Evolutionary conservation across 2,797 vertebrate species (phyloP).

Genomic region (Scolopax rusticola): DNA sequence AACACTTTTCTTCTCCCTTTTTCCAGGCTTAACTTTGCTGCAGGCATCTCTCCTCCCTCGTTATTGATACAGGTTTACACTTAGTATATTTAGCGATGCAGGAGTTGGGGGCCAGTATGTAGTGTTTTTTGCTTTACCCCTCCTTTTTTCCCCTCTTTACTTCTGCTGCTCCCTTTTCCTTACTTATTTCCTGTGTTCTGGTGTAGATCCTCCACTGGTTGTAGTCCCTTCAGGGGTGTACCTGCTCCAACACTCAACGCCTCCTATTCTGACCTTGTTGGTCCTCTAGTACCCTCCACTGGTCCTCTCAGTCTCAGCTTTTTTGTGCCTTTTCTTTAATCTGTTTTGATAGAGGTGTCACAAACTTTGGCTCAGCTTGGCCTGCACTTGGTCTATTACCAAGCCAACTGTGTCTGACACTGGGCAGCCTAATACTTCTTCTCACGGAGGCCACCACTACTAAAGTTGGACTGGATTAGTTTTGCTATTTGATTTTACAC

Average conservation of each 20-base stretch:
- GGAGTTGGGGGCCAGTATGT: not conserved
- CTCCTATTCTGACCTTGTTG: not conserved
- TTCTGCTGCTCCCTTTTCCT: not conserved
- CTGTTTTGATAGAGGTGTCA: not conserved
- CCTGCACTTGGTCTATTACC: not conserved
- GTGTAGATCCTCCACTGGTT: not conserved
- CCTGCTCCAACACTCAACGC: not conserved
- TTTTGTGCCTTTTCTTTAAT: not conserved
- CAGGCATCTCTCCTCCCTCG: not conserved
- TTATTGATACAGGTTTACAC: not conserved
- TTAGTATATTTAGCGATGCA: not conserved
- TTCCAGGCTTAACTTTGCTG: not conserved
- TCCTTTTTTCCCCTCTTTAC: not conserved
- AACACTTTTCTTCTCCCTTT: not conserved
- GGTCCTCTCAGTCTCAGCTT: not conserved
- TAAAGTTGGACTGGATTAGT: not conserved
- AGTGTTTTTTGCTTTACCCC: not conserved
- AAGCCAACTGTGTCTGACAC: not conserved
- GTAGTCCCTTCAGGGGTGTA: rapidly evolving
- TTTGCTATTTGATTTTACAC: not conserved
- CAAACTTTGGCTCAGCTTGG: not conserved
- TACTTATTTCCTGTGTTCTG: not conserved
- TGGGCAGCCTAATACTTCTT: not conserved
- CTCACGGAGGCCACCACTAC: not conserved
- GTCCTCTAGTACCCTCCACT: not conserved